Evolutionary conservation across 2,113 vertebrate species (phyloP), one percentile per base, ranked within the genome.

Genomic region (Pelobates fuscus): DNA sequence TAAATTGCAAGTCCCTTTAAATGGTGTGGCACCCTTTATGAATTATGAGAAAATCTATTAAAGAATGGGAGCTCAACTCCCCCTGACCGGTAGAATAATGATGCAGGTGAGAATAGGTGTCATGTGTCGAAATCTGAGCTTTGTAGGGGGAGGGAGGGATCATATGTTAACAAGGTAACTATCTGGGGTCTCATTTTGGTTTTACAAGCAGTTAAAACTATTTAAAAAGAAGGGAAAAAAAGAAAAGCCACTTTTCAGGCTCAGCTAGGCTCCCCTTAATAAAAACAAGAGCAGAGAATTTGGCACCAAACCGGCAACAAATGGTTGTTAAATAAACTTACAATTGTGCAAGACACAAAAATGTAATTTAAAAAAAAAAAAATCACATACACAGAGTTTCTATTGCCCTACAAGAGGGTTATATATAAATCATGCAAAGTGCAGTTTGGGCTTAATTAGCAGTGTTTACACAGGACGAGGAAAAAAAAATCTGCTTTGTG

Each of bases 401-500:
- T n/a, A 10, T 20, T 4, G 18, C n/a, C 32, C 20, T 23, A 12
- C 7, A 20, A 2, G 10, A 67, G 49, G 66, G 62, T 5, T 32
- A 20, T 27, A 37, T 62, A 75, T 60, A 76, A 32, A 59, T 37
- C 15, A 43, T n/a, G 23, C 15, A 52, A 37, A 26, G 43, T 12
- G 62, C 62, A 74, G 57, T 24, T 24, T 27, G 30, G 62, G 64
- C 21, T 23, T 5, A 46, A 57, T 64, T 29, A 46, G 62, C 18
- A 6, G 20, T 75, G 52, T 75, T 58, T 66, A 21, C 23, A 23
- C 71, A 74, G 61, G 71, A n/a, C n/a, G n/a, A n/a, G n/a, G n/a
- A n/a, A 74, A 74, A 54, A 58, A 49, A 18, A 18, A n/a, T 61
- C 29, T 43, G n/a, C 27, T 74, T 27, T 41, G 32, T 7, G 29